phyloP scores from a whole-genome alignment of 2,888 invertebrate species.

The Dicranocentrus wangi region DNA sequence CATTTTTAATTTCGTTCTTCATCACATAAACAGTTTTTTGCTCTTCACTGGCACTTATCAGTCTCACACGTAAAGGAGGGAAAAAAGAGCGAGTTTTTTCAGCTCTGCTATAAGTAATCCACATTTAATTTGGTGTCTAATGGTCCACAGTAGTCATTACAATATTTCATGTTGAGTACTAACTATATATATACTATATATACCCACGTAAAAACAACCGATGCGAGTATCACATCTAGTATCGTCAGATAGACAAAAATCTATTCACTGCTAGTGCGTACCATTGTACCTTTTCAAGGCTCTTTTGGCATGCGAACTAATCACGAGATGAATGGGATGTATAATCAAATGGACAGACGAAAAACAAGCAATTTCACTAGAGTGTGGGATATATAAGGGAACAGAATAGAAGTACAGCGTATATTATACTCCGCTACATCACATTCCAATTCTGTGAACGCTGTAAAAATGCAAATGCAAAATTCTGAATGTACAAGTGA shows the following conservation, averaged over 20 bases:
- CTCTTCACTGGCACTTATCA: conserved; percentile 3
- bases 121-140: conserved; percentile 42
- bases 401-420: not conserved
- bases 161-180: conserved; percentile 12
- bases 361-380: not conserved
- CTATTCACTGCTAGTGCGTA: not conserved
- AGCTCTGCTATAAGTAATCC: conserved; percentile 16
- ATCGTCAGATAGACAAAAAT: too few relatives aligned
- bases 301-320: conserved; percentile 33
- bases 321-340: conserved; percentile 38
- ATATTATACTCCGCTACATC: not conserved
- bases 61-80: too few relatives aligned
- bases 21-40: not conserved
- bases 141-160: conserved; percentile 15
- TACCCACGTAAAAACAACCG: too few relatives aligned
- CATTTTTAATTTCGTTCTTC: conserved; percentile 9
- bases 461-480: conserved; percentile 2
- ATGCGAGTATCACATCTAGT: too few relatives aligned
- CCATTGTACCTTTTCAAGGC: conserved; percentile 42
- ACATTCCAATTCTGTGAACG: conserved; percentile 18
- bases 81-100: conserved; percentile 1
- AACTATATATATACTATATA: not conserved
- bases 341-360: conserved; percentile 6
- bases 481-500: conserved; percentile 34
- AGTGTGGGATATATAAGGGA: not conserved